A percentile compares a stretch with the other conserved stretches of the same genome.
Evolutionary conservation across 2,113 vertebrate genomes (phyloP).

Genomic region (Romanogobio albipinnatus): DNA sequence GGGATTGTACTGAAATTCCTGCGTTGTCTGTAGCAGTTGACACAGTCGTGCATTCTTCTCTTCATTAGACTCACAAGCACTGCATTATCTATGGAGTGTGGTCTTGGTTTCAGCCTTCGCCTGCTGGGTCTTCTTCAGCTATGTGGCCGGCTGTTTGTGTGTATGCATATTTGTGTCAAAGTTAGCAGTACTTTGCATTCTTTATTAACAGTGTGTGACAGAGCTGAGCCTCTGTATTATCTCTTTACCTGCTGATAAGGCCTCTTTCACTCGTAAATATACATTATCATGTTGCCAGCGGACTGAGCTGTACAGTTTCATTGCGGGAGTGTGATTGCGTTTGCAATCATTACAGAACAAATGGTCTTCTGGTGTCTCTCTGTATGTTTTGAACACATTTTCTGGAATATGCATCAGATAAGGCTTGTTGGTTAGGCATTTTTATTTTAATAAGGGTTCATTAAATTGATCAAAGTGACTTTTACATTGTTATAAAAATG

Average conservation of each 20-base stretch:
- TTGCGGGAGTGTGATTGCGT: neutral
- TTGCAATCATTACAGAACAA: neutral
- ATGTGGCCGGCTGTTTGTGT: neutral
- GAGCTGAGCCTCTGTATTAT: constrained; percentile 17
- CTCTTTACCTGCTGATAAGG: constrained; percentile 12
- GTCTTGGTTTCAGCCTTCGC: neutral
- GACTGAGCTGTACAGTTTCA: neutral
- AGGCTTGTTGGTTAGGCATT: neutral
- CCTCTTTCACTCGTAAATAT: constrained; percentile 17
- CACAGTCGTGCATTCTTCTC: constrained; percentile 23
- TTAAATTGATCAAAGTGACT: too few species aligned
- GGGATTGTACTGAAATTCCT: neutral
- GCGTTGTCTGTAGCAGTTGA: constrained; percentile 22
- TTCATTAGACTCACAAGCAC: constrained; percentile 37
- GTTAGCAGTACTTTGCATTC: constrained; percentile 23
- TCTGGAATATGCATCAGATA: neutral
- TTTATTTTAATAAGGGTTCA: too few species aligned
- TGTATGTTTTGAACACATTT: neutral
- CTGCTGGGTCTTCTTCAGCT: neutral
- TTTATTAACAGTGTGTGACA: constrained; percentile 4
- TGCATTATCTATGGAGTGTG: constrained; percentile 31
- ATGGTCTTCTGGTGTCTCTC: neutral
- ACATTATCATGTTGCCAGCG: neutral
- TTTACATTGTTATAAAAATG: too few species aligned
- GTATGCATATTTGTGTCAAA: constrained; percentile 10